Conservation (phyloP, 1,140 invertebrate genomes). For the Brachionus rubens region DNA sequence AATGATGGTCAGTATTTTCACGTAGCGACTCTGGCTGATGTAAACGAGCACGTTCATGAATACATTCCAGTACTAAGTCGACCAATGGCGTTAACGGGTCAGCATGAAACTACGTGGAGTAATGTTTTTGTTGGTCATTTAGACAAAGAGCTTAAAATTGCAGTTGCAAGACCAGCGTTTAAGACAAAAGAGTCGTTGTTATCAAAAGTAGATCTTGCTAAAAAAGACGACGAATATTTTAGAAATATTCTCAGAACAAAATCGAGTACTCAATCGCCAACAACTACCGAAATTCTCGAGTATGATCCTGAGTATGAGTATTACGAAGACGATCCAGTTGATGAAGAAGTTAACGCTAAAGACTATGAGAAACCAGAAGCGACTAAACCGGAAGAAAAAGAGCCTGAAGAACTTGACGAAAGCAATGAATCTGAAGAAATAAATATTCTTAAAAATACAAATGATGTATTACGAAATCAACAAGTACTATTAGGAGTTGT, state of each 20-base stretch:
- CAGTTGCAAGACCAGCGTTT: constrained; percentile 37
- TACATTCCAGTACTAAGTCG: constrained; percentile 44
- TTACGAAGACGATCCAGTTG: not conserved
- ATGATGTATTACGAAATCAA: not conserved
- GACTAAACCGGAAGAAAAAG: too few relatives aligned
- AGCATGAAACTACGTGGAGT: constrained; percentile 43
- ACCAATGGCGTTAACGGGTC: constrained; percentile 16
- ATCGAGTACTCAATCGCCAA: too few relatives aligned
- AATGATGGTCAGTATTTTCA: constrained; percentile 43
- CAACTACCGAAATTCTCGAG: too few relatives aligned
- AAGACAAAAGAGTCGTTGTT: constrained; percentile 81
- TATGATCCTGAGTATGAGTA: too few relatives aligned
- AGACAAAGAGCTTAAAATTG: constrained; percentile 45
- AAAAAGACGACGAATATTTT: constrained; percentile 10
- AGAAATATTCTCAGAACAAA: too few relatives aligned
- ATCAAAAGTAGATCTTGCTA: not conserved
- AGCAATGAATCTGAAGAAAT: too few relatives aligned
- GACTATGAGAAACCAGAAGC: too few relatives aligned
- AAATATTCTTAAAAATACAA: not conserved
- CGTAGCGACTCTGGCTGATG: constrained; percentile 21
- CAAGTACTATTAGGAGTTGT: constrained; percentile 31
- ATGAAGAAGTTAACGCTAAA: too few relatives aligned
- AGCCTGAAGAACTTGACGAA: too few relatives aligned
- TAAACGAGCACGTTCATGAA: constrained; percentile 45
- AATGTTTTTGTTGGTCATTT: constrained; percentile 45